Percentiles rank a stretch among this genome's conserved stretches.
Evolutionary conservation across 2,888 invertebrate species (phyloP).

Genomic region (Xestoiulus laeticollis): DNA sequence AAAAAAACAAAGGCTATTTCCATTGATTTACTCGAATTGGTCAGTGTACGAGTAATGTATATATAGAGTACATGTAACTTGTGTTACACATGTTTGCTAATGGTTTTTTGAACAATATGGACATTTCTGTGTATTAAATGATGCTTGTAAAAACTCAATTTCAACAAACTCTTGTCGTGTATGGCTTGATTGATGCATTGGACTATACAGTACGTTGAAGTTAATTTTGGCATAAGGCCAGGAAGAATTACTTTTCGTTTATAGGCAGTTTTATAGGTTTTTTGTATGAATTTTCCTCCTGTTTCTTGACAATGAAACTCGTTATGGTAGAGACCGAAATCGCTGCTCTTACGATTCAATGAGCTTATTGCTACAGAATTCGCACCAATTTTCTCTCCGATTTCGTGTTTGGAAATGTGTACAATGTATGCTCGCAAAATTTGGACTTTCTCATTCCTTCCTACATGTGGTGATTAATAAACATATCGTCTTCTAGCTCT

Average conservation of each 20-base stretch:
- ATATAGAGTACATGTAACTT: no score
- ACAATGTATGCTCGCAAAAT: not conserved
- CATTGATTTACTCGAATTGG: not conserved
- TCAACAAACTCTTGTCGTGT: not conserved
- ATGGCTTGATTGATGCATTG: not conserved
- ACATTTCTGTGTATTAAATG: not conserved
- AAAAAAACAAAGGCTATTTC: no score
- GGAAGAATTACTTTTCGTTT: not conserved
- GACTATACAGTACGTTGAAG: not conserved
- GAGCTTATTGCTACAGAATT: not conserved
- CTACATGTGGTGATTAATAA: no score
- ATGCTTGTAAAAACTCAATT: not conserved
- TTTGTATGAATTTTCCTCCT: not conserved
- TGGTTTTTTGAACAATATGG: not conserved
- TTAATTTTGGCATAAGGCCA: not conserved
- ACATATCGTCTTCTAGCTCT: no score
- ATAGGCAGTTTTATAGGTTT: not conserved
- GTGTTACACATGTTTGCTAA: not conserved
- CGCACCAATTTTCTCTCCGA: not conserved
- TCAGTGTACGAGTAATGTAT: not conserved
- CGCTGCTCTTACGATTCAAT: not conserved
- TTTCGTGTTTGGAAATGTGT: not conserved
- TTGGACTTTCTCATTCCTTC: not conserved
- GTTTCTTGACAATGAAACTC: not conserved
- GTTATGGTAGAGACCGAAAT: not conserved